A percentile compares a stretch with the other conserved stretches of the same genome.
Conservation (phyloP, 1,140 invertebrate genomes). For the Drosophila tsacasi region DNA sequence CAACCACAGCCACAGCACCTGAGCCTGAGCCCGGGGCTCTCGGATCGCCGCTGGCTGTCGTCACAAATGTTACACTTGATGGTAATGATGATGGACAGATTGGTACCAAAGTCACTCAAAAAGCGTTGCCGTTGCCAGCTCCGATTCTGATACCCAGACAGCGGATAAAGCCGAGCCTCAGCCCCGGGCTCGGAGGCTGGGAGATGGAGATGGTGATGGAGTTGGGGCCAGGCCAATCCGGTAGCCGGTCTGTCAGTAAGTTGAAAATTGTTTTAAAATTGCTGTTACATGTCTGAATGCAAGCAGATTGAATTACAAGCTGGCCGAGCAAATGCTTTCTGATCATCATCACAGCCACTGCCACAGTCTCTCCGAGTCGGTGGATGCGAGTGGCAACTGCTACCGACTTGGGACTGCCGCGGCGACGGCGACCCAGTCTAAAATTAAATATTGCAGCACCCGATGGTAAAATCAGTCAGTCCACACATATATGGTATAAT, state of each 20-base stretch:
- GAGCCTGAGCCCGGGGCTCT: slow-evolving; percentile 34
- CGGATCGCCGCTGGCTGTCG: slow-evolving; percentile 76
- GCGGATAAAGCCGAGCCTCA: slow-evolving; percentile 47
- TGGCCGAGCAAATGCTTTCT: slow-evolving; percentile 61
- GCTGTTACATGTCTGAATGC: slow-evolving; percentile 85
- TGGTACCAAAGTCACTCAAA: slow-evolving; percentile 85
- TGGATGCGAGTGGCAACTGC: slow-evolving; percentile 31
- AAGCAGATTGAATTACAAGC: slow-evolving; percentile 84
- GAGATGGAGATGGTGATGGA: slow-evolving; percentile 5
- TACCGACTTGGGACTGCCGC: slow-evolving; percentile 34
- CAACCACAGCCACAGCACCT: slow-evolving; percentile 41
- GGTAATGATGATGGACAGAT: slow-evolving; percentile 85
- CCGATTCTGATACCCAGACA: slow-evolving; percentile 51
- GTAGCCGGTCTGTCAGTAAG: slow-evolving; percentile 84
- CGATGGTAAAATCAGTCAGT: slow-evolving; percentile 72
- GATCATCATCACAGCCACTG: slow-evolving; percentile 44
- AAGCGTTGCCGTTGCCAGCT: slow-evolving; percentile 75
- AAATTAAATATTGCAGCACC: slow-evolving; percentile 74
- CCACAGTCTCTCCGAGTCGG: slow-evolving; percentile 13
- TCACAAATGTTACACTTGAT: slow-evolving; percentile 84
- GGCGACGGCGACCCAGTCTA: slow-evolving; percentile 47
- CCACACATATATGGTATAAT: slow-evolving; percentile 80
- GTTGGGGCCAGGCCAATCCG: slow-evolving; percentile 72
- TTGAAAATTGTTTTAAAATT: slow-evolving; percentile 85
- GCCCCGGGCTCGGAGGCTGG: slow-evolving; percentile 27